Evolutionary conservation across 2,797 vertebrate genomes (phyloP).

Genomic region (Arrhamphus sclerolepis): DNA sequence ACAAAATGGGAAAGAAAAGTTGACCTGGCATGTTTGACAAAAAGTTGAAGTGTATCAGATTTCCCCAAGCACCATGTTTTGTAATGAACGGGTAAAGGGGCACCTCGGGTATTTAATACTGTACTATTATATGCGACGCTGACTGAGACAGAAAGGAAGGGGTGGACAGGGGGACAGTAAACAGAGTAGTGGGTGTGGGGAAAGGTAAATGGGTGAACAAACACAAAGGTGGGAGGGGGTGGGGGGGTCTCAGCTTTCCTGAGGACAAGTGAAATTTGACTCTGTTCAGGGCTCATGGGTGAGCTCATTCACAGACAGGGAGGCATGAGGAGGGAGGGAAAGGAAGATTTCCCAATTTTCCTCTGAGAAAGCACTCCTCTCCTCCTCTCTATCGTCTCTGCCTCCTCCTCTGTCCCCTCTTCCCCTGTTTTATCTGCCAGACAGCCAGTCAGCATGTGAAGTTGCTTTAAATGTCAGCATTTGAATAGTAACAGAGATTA

Average conservation of each 20-base stretch:
- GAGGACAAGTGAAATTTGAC: slow-evolving; percentile 63
- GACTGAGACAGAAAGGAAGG: slow-evolving; percentile 22
- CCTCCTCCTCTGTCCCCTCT: slow-evolving; percentile 15
- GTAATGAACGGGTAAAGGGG: slow-evolving; percentile 26
- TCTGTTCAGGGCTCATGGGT: slow-evolving; percentile 52
- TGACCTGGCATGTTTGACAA: slow-evolving; percentile 12
- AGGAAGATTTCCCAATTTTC: slow-evolving; percentile 56
- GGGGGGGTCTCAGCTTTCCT: slow-evolving; percentile 53
- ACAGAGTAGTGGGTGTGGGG: slow-evolving; percentile 50
- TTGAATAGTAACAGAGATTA: slow-evolving; percentile 78
- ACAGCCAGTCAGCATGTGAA: slow-evolving; percentile 58
- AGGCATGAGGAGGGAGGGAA: slow-evolving; percentile 27
- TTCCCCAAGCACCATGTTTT: slow-evolving; percentile 27
- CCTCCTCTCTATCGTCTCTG: slow-evolving; percentile 14
- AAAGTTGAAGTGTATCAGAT: slow-evolving; percentile 24
- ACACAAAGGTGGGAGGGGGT: slow-evolving; percentile 42
- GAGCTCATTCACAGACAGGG: slow-evolving; percentile 56
- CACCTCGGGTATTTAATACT: slow-evolving; percentile 21
- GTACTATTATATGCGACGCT: slow-evolving; percentile 16
- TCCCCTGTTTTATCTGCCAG: slow-evolving; percentile 55
- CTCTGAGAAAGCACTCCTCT: slow-evolving; percentile 24
- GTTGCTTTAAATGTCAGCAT: slow-evolving; percentile 78
- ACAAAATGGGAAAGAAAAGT: slow-evolving; percentile 8
- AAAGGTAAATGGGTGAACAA: slow-evolving; percentile 55
- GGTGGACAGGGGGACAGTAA: slow-evolving; percentile 40